These are phyloP conservation scores for Enteromius viviparus DNA, from an alignment of 2,797 vertebrate genomes.

Conservation along the genomic window DNA sequence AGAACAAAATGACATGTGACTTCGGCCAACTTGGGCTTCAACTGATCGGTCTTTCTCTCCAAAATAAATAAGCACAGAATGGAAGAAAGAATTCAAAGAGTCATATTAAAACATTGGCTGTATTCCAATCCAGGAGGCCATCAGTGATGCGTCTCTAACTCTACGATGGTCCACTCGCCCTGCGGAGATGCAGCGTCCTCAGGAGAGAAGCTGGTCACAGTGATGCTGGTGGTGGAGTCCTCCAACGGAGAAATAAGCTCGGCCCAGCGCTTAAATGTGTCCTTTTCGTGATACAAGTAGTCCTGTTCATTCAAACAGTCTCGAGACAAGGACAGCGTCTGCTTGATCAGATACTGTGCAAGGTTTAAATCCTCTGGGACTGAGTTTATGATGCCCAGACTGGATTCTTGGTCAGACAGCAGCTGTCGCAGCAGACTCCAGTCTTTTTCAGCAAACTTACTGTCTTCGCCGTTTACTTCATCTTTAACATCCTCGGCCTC, in stretches of 20 bases:
- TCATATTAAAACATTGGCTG: conserved; percentile 43
- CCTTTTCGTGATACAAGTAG: conserved; percentile 84
- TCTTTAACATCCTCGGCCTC: conserved; percentile 73
- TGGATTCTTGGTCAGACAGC: conserved; percentile 91
- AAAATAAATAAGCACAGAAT: conserved; percentile 42
- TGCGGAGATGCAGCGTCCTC: conserved; percentile 95
- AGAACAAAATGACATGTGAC: conserved; percentile 39
- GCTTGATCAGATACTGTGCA: conserved; percentile 98
- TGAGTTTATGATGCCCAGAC: conserved; percentile 89
- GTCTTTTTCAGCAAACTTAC: conserved; percentile 91
- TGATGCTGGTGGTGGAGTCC: conserved; percentile 93
- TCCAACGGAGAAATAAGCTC: conserved; percentile 93
- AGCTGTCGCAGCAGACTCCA: conserved; percentile 94
- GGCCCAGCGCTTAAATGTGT: conserved; percentile 91
- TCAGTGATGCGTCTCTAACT: conserved; percentile 98
- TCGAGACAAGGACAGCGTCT: conserved; percentile 92
- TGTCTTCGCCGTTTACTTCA: conserved; percentile 76
- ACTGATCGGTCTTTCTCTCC: conserved; percentile 57
- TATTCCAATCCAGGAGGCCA: conserved; percentile 42
- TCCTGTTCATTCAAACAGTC: conserved; percentile 87
- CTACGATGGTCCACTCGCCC: conserved; percentile 98
- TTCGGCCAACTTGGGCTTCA: conserved; percentile 52
- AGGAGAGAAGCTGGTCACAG: conserved; percentile 95
- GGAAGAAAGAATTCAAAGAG: conserved; percentile 36
- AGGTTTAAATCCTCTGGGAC: conserved; percentile 97